phyloP scores from a whole-genome alignment of 1,140 invertebrate species.

The Aplysia californica region DNA sequence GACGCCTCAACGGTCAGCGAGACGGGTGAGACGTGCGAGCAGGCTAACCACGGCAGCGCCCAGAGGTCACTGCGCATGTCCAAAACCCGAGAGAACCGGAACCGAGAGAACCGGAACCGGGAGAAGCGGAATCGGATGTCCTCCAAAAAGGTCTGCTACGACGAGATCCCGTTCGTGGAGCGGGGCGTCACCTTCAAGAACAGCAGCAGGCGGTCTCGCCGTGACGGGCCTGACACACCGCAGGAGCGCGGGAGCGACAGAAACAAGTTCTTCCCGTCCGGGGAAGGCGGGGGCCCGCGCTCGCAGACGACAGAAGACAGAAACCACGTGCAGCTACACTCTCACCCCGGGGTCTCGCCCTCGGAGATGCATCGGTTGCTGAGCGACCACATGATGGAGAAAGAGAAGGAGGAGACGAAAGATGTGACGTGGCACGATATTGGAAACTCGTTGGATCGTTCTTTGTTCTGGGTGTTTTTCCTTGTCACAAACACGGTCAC shows the following conservation, averaged over 20 bases:
- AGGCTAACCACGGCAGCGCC: no score
- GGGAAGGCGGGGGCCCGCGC: background rate
- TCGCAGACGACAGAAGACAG: background rate
- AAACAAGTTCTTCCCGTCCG: background rate
- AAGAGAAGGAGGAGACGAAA: no score
- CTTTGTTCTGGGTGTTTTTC: slow-evolving; percentile 42
- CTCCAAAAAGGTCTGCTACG: background rate
- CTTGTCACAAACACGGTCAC: slow-evolving; percentile 40
- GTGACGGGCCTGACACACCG: background rate
- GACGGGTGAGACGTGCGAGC: no score
- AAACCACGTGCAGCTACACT: background rate
- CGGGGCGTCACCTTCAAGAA: background rate
- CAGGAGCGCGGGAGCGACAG: background rate
- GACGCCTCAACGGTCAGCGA: no score
- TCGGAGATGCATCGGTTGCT: no score
- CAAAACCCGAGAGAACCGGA: no score
- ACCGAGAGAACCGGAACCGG: no score
- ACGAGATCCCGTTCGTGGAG: background rate
- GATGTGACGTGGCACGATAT: slow-evolving; percentile 43
- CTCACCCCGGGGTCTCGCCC: background rate
- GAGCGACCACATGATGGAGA: no score
- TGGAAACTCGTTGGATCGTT: slow-evolving; percentile 41
- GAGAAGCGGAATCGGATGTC: no score
- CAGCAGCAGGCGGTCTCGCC: no score
- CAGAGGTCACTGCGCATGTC: no score